These are phyloP conservation scores for Anoplius nigerrimus DNA, from an alignment of 2,888 invertebrate genomes.

Conservation along the genomic window DNA sequence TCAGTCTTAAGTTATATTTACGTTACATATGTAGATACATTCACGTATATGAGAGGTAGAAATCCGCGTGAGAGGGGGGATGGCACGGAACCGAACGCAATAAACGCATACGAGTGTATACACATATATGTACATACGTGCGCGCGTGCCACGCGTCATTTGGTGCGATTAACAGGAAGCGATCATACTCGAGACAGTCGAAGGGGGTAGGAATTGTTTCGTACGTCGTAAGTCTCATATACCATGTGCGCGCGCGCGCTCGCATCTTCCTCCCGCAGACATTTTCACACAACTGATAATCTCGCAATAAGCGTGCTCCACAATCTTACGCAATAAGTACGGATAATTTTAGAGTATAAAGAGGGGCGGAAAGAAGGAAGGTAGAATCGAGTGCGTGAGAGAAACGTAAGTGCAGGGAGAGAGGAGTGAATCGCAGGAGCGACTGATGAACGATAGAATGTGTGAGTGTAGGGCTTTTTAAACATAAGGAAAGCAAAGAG, in stretches of 20 bases:
- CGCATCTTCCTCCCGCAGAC: conserved; percentile 23
- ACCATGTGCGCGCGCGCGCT: too few species aligned
- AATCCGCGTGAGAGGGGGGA: not conserved
- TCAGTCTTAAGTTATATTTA: conserved; percentile 16
- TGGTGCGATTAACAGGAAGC: too few species aligned
- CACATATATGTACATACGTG: not conserved
- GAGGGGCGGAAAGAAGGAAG: not conserved
- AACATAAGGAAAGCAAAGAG: too few species aligned
- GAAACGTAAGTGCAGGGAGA: too few species aligned
- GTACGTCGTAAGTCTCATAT: conserved; percentile 22
- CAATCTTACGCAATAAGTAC: conserved; percentile 43
- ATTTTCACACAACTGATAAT: conserved; percentile 31
- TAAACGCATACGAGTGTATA: not conserved
- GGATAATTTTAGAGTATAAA: conserved; percentile 13
- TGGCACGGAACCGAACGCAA: not conserved
- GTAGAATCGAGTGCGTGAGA: too few species aligned
- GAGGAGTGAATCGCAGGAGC: too few species aligned
- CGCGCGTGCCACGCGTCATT: too few species aligned
- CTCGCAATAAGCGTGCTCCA: conserved; percentile 50
- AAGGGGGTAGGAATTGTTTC: too few species aligned
- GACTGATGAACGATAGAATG: too few species aligned
- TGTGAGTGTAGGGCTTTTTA: too few species aligned
- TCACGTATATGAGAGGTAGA: not conserved
- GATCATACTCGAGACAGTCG: too few species aligned
- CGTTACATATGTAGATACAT: conserved; percentile 10